Percentiles rank a stretch among this genome's conserved stretches.
Evolutionary conservation across 2,888 invertebrate genomes (phyloP).

Genomic region (Ectemnius continuus): DNA sequence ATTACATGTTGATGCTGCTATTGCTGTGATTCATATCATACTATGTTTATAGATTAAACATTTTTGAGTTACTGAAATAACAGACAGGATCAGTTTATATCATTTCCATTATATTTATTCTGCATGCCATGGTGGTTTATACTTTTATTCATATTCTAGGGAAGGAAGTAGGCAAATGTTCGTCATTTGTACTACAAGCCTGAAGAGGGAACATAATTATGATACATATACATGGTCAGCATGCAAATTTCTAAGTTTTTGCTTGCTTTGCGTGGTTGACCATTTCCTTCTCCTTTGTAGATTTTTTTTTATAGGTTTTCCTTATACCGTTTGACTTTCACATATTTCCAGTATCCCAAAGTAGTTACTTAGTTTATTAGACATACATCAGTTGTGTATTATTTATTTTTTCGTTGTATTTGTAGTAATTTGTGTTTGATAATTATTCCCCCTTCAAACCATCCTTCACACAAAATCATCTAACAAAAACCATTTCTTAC

Average conservation of each 20-base stretch:
- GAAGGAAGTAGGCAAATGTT: conserved; percentile 73
- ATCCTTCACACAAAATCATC: neutral
- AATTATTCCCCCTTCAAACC: too few species aligned
- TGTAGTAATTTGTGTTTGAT: neutral
- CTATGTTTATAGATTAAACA: neutral
- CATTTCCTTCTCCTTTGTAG: neutral
- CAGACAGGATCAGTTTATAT: conserved; percentile 11
- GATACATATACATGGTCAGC: conserved; percentile 72
- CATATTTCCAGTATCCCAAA: neutral
- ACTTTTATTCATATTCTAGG: conserved; percentile 74
- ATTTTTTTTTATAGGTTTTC: neutral
- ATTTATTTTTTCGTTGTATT: neutral
- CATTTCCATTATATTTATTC: conserved; percentile 20
- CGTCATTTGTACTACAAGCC: conserved; percentile 69
- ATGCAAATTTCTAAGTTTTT: conserved; percentile 66
- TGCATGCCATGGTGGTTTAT: conserved; percentile 71
- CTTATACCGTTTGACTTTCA: neutral
- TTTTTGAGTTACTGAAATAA: neutral
- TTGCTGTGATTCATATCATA: conserved; percentile 2
- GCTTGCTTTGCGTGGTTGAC: conserved; percentile 26
- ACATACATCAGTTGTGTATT: neutral
- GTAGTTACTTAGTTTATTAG: too few species aligned
- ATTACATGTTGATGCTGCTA: neutral
- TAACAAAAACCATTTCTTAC: too few species aligned
- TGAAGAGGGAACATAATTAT: conserved; percentile 66